Conservation (phyloP, 2,113 vertebrate species). For the Rhea americana region DNA sequence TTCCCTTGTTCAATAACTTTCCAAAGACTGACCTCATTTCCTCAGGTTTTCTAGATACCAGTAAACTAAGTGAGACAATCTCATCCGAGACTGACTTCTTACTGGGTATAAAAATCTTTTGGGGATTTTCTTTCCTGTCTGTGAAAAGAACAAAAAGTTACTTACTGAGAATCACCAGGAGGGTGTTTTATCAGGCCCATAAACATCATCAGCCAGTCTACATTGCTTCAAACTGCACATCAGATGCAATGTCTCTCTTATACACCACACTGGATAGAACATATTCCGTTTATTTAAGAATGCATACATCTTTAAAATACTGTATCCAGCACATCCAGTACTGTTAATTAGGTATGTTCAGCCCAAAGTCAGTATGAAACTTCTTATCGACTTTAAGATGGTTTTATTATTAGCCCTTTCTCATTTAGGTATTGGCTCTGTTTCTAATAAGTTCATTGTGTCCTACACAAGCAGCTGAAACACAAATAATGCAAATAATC, state of each 20-base stretch:
- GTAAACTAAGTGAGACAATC: conserved; percentile 27
- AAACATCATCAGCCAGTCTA: not conserved
- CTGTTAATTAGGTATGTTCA: not conserved
- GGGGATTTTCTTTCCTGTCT: not conserved
- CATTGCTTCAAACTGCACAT: not conserved
- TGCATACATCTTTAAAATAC: not conserved
- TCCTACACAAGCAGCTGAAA: not conserved
- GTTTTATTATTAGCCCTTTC: not conserved
- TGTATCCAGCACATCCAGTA: not conserved
- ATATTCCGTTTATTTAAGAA: not conserved
- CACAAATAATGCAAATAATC: not conserved
- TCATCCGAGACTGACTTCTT: conserved; percentile 20
- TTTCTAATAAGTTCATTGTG: not conserved
- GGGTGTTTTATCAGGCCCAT: not conserved
- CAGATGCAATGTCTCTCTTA: not conserved
- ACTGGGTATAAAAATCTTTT: not conserved
- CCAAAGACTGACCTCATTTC: conserved; percentile 61
- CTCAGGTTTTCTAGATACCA: conserved; percentile 51
- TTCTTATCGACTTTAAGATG: not conserved
- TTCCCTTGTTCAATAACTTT: conserved; percentile 31
- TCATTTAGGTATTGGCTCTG: not conserved
- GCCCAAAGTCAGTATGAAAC: not conserved
- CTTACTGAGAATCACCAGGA: not conserved
- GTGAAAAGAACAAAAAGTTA: not conserved
- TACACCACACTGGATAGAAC: not conserved